Evolutionary conservation across 2,888 invertebrate genomes (phyloP).

Genomic region (Linhomoeus sp.): DNA sequence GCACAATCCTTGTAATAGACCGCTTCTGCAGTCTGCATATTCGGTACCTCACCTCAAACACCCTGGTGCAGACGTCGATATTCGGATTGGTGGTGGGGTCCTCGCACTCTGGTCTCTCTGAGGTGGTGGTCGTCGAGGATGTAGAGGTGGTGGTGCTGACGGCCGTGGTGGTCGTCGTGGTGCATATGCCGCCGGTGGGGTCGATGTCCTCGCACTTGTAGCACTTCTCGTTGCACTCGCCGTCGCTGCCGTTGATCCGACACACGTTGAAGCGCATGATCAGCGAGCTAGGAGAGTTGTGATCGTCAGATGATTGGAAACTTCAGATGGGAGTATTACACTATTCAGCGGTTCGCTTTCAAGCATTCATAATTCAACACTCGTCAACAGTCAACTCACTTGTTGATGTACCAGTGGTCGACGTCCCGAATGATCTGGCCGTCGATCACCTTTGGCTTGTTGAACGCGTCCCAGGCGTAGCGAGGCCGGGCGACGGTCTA

Average conservation of each 20-base stretch:
- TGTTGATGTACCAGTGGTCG: conserved; percentile 2
- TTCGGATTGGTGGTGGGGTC: too few species aligned
- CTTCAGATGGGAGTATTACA: too few species aligned
- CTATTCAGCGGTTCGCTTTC: too few species aligned
- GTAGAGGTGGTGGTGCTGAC: not conserved
- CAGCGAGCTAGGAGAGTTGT: not conserved
- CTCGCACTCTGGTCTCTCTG: not conserved
- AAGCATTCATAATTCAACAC: too few species aligned
- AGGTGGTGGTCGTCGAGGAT: not conserved
- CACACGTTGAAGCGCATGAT: conserved; percentile 1
- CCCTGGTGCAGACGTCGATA: too few species aligned
- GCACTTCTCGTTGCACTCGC: conserved; percentile 1
- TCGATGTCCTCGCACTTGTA: not conserved
- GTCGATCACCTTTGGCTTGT: not conserved
- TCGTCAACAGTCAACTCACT: not conserved
- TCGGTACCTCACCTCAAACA: too few species aligned
- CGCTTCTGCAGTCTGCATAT: too few species aligned
- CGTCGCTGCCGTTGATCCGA: not conserved
- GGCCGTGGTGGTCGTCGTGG: not conserved
- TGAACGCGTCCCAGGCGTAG: not conserved
- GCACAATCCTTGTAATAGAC: too few species aligned
- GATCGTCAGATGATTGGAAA: too few species aligned
- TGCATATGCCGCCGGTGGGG: not conserved
- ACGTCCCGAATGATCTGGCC: conserved; percentile 2
- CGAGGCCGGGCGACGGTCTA: not conserved